phyloP scores from a whole-genome alignment of 2,888 invertebrate genomes.

The Mantis religiosa region DNA sequence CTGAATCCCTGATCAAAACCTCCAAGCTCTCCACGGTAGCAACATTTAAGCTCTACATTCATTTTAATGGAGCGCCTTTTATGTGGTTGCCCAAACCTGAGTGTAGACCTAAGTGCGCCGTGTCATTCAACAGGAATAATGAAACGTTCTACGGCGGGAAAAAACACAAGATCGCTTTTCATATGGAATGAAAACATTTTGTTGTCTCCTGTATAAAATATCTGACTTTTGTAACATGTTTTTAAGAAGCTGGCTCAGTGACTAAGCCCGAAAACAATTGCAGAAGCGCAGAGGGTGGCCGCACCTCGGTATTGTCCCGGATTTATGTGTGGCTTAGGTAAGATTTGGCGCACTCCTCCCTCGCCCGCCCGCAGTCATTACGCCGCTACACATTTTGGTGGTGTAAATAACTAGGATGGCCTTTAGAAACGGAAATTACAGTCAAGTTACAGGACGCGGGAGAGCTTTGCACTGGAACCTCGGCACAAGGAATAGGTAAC shows the following conservation, averaged over 20 bases:
- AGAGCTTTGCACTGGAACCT: not conserved
- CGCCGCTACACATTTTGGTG: constrained; percentile 17
- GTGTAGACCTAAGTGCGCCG: not conserved
- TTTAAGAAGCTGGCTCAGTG: constrained; percentile 24
- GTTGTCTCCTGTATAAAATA: constrained; percentile 26
- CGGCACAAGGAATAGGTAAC: not conserved
- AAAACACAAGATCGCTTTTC: constrained; percentile 4
- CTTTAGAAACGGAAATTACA: constrained; percentile 31
- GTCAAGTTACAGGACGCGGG: constrained; percentile 3
- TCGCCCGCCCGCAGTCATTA: constrained; percentile 1
- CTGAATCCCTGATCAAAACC: not conserved
- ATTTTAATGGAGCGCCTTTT: not conserved
- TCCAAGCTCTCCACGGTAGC: not conserved
- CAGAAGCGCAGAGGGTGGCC: constrained; percentile 12
- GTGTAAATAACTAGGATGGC: constrained; percentile 30
- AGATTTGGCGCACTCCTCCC: constrained; percentile 24
- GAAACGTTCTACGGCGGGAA: not conserved
- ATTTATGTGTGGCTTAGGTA: constrained; percentile 30
- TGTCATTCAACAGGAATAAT: constrained; percentile 6
- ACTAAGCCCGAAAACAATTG: constrained; percentile 26
- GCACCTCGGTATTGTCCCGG: constrained; percentile 22
- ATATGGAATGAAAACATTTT: constrained; percentile 13
- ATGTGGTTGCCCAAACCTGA: not conserved
- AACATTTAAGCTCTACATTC: constrained; percentile 8
- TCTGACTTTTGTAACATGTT: constrained; percentile 25